Percentiles rank a stretch among this genome's conserved stretches.
phyloP scores from a whole-genome alignment of 2,888 invertebrate species.

The Dimorphilus gyrociliatus region DNA sequence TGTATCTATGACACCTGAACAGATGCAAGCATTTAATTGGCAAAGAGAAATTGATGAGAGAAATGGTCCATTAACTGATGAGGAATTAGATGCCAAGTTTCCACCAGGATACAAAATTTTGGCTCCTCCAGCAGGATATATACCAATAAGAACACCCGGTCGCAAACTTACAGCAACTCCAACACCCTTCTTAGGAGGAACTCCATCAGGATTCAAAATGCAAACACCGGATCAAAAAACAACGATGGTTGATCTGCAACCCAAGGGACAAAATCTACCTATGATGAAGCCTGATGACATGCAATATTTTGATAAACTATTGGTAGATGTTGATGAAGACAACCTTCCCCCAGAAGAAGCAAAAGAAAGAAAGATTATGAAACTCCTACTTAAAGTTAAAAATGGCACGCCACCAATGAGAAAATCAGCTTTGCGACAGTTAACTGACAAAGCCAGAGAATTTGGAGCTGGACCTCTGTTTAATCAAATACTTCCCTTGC shows the following conservation, averaged over 20 bases:
- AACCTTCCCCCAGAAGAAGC: constrained; percentile 83
- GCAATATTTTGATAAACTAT: constrained; percentile 95
- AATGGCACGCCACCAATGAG: constrained; percentile 99
- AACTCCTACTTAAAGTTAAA: constrained; percentile 88
- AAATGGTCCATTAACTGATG: constrained; percentile 85
- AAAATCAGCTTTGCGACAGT: constrained; percentile 83
- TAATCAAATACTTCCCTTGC: constrained; percentile 90
- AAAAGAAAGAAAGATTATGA: constrained; percentile 98
- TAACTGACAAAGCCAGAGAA: constrained; percentile 94
- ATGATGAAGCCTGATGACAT: constrained; percentile 99
- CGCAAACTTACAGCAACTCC: constrained; percentile 94
- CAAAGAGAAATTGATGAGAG: constrained; percentile 96
- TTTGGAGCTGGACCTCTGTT: constrained; percentile 97
- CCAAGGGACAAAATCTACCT: constrained; percentile 72
- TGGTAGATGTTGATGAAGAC: constrained; percentile 92
- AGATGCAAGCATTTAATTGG: constrained; percentile 91
- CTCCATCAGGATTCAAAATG: constrained; percentile 36
- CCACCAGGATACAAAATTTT: constrained; percentile 90
- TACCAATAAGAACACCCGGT: constrained; percentile 90
- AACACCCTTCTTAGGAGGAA: constrained; percentile 57
- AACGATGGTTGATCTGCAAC: constrained; percentile 84
- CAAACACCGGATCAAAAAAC: constrained; percentile 35
- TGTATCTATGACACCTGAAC: constrained; percentile 97
- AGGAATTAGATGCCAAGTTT: constrained; percentile 91
- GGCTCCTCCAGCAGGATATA: constrained; percentile 83